These are phyloP conservation scores for Riptortus pedestris DNA, from an alignment of 1,140 invertebrate genomes.

Conservation along the genomic window DNA sequence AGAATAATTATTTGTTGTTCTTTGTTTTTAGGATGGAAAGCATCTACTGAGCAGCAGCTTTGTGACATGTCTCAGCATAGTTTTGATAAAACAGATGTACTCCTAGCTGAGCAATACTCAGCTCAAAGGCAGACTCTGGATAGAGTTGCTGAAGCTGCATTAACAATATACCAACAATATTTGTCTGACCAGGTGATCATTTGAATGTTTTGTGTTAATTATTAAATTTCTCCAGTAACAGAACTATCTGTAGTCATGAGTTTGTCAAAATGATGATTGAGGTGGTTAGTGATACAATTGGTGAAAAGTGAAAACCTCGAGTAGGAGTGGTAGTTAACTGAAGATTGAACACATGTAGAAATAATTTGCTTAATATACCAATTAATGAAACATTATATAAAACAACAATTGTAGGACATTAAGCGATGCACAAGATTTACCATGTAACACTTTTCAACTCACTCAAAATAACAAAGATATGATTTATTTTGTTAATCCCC, in stretches of 20 bases:
- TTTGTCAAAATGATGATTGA: not conserved
- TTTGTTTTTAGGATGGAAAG: conserved; percentile 49
- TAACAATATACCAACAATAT: conserved; percentile 74
- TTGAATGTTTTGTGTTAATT: not conserved
- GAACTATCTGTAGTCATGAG: not conserved
- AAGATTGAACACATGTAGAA: no score
- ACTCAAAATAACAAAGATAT: no score
- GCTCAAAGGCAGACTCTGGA: conserved; percentile 26
- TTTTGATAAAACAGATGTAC: conserved; percentile 22
- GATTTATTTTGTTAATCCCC: no score
- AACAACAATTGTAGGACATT: no score
- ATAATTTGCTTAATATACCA: no score
- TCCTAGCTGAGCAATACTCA: conserved; percentile 27
- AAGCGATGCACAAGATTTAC: no score
- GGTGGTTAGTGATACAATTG: no score
- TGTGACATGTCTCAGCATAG: conserved; percentile 45
- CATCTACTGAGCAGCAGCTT: conserved; percentile 66
- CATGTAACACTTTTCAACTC: no score
- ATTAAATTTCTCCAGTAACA: not conserved
- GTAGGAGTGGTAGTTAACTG: no score
- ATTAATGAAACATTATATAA: no score
- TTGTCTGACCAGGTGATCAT: conserved; percentile 58
- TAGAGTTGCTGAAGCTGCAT: conserved; percentile 56
- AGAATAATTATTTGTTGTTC: no score
- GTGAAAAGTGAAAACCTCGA: no score